Percentiles rank a stretch among this genome's conserved stretches.
Conservation (phyloP, 2,888 invertebrate genomes). For the Noctua janthe region DNA sequence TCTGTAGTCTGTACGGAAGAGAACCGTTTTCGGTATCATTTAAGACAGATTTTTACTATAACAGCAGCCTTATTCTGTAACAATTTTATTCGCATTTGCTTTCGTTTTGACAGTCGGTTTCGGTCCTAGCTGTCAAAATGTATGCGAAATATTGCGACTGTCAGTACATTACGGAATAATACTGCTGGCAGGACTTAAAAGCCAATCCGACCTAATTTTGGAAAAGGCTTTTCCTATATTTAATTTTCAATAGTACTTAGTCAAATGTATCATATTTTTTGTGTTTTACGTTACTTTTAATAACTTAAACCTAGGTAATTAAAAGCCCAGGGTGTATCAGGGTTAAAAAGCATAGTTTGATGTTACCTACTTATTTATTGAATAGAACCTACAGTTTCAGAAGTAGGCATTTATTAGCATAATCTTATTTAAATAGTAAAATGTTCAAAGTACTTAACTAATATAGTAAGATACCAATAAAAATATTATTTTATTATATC, state of each 20-base stretch:
- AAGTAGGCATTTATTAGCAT: conserved; percentile 55
- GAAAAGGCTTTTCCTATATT: background rate
- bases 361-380: conserved; percentile 24
- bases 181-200: background rate
- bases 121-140: background rate
- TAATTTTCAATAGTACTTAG: conserved; percentile 10
- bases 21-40: background rate
- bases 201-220: background rate
- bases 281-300: conserved; percentile 5
- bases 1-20: background rate
- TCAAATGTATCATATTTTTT: conserved; percentile 1
- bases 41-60: background rate
- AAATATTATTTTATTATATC: conserved; percentile 3
- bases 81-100: background rate
- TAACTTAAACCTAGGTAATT: background rate
- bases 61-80: background rate
- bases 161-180: background rate
- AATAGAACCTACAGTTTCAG: conserved; percentile 23
- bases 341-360: conserved; percentile 33
- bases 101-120: conserved; percentile 1
- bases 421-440: conserved; percentile 22
- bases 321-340: conserved; percentile 38
- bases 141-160: background rate
- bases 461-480: conserved; percentile 18
- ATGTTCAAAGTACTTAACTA: conserved; percentile 52